Percentiles rank a stretch among this genome's conserved stretches.
phyloP scores from a whole-genome alignment of 2,113 vertebrate species.

The Neotragus pygmaeus region DNA sequence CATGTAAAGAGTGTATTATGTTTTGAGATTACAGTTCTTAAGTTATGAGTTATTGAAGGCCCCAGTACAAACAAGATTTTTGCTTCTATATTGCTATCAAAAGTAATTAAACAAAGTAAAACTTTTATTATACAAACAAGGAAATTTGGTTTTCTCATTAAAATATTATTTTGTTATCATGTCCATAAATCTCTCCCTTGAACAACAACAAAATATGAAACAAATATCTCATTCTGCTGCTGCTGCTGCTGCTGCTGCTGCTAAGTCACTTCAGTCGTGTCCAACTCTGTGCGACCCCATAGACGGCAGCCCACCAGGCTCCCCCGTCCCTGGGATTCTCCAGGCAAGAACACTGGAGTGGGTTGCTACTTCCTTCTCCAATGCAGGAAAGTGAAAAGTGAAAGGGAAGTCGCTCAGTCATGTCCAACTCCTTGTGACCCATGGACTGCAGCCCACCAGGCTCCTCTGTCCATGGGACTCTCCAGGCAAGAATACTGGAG shows the following conservation, averaged over 20 bases:
- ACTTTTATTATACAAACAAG: not conserved
- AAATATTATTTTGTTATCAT: not conserved
- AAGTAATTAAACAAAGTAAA: not conserved
- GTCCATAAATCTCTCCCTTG: not conserved
- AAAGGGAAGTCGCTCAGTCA: too few relatives aligned
- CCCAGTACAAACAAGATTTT: not conserved
- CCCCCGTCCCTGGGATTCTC: not conserved
- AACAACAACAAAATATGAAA: not conserved
- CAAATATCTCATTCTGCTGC: not conserved
- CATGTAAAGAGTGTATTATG: not conserved
- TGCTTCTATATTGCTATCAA: not conserved
- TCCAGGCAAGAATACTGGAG: not conserved
- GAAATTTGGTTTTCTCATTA: not conserved
- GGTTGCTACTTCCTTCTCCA: not conserved
- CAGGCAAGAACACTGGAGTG: not conserved
- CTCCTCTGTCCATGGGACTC: not conserved
- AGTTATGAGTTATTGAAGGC: too few relatives aligned
- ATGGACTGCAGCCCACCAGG: not conserved
- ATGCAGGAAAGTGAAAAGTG: too few relatives aligned
- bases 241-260: too few relatives aligned
- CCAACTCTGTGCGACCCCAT: not conserved
- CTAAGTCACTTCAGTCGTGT: too few relatives aligned
- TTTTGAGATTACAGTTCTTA: not conserved
- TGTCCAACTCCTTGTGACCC: fast-evolving
- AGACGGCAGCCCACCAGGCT: too few relatives aligned